Evolutionary conservation across 2,797 vertebrate genomes (phyloP), one percentile per base, ranked within the genome.

Genomic region (Channallabes apus): DNA sequence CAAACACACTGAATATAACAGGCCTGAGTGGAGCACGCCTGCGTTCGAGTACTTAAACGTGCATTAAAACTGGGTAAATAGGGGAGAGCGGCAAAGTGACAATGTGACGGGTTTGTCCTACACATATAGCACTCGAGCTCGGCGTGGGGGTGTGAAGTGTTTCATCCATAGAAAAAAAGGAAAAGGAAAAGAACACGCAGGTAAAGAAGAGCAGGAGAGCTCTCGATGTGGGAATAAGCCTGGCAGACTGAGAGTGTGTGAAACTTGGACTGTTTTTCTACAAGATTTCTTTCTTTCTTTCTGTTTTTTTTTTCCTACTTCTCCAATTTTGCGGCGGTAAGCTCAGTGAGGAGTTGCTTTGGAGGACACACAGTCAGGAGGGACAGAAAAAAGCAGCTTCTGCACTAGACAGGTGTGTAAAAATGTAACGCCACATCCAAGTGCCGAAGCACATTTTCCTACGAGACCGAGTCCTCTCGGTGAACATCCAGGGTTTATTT

Each of bases 351-450:
- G 80, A 82, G 80, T 77, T 86, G 80, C 85, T 76, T 65, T 41
- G 62, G 71, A 82, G 64, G 85, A 73, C 62, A 73, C 72, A 41
- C 71, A 86, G 85, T 86, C 85, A 86, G 85, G 24, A 77, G 85
- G 81, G 85, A 83, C 56, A 82, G 54, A 73, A 65, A 78, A 58
- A 69, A 77, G 56, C 41, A 29, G 65, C 73, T 78, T 78, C 54
- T 83, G 80, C 46, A 46, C 81, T 86, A 86, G 85, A 86, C 85
- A 83, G 85, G 80, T 86, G 81, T 86, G 80, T 78, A 86, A 86
- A 86, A 86, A 86, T 69, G 73, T 82, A 86, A 71, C 85, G 73
- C 61, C 85, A 83, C 64, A 79, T 77, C 80, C 81, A 51, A 35
- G 81, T 62, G 81, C 58, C 27, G 73, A 72, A 83, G 65, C 32